Evolutionary conservation across 2,113 vertebrate genomes (phyloP), one percentile per base, ranked within the genome.

Genomic region (Phoenicopterus ruber): DNA sequence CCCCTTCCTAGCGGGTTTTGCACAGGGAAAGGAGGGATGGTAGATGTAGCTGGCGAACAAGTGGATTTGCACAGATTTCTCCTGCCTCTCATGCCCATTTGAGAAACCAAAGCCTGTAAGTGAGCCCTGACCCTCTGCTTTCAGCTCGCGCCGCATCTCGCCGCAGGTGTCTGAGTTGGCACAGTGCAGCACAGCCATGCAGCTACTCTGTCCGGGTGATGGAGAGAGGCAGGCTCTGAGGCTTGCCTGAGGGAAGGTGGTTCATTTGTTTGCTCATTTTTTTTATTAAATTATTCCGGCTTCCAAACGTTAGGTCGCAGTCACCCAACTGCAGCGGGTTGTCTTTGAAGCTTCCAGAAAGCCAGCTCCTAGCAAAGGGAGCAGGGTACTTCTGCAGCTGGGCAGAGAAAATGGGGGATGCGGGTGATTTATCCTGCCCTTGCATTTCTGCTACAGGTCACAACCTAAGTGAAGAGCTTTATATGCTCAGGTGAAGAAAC

Each of bases 131-230:
- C 13, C 17, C 21, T 31, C 36, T 26, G n/a, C 29, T 36, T 31
- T 38, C 66, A 24, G 42, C 70, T 61, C 52, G 31, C 0, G 1
- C 14, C 3, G 0, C 16, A 7, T 13, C n/a, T 63, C 5, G 0
- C 28, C 2, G 0, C 2, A 38, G 40, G 73, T 17, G 46, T 13
- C 29, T 1, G 17, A 5, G n/a, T 4, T 11, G 65, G 58, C 62
- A 7, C 34, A 4, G 34, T 2, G 15, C 57, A 29, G 57, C 36
- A 5, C 8, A 18, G 54, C 74, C 24, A 0, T 6, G 3, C 5
- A 1, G 78, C 49, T 31, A 0, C 20, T 55, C 22, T 2, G 1
- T 11, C 36, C 5, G 0, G 5, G n/a, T 8, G 28, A 10, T 8
- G 49, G 20, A 22, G 46, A 26, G 63, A 13, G 16, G 47, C 32